Conservation (phyloP, 2,113 vertebrate genomes). For the Chelonoidis abingdonii region DNA sequence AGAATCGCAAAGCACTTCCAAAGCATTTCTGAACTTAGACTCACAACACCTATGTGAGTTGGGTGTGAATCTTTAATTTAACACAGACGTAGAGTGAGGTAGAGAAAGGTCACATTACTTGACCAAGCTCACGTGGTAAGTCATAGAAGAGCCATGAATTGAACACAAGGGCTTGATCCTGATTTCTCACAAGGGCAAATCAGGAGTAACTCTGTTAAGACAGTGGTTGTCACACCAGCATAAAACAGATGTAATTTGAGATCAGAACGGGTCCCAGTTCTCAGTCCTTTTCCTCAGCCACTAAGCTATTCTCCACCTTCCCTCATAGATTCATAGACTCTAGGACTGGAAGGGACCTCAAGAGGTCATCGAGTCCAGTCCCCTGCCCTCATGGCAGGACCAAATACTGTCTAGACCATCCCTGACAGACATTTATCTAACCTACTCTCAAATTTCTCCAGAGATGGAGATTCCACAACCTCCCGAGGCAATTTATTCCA, state of each 20-base stretch:
- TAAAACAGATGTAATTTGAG: not conserved
- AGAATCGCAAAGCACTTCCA: not conserved
- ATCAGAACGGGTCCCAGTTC: not conserved
- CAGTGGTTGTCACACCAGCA: not conserved
- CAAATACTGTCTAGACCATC: too few species aligned
- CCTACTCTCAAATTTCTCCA: too few species aligned
- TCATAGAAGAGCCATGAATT: not conserved
- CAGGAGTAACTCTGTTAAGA: not conserved
- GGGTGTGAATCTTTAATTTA: accelerated
- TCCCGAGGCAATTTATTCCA: too few species aligned
- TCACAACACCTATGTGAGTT: accelerated
- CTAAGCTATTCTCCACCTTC: not conserved
- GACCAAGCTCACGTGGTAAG: not conserved
- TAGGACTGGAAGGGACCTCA: too few species aligned
- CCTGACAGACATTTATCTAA: too few species aligned
- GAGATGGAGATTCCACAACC: too few species aligned
- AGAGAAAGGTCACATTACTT: not conserved
- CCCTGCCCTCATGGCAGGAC: too few species aligned
- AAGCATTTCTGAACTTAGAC: not conserved
- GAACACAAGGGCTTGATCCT: not conserved
- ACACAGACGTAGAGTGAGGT: not conserved
- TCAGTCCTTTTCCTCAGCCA: not conserved
- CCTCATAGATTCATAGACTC: not conserved
- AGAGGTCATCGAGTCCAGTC: too few species aligned
- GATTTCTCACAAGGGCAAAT: not conserved